These are phyloP conservation scores for Pogonocichla stellata DNA, from an alignment of 2,113 vertebrate species.

Conservation along the genomic window DNA sequence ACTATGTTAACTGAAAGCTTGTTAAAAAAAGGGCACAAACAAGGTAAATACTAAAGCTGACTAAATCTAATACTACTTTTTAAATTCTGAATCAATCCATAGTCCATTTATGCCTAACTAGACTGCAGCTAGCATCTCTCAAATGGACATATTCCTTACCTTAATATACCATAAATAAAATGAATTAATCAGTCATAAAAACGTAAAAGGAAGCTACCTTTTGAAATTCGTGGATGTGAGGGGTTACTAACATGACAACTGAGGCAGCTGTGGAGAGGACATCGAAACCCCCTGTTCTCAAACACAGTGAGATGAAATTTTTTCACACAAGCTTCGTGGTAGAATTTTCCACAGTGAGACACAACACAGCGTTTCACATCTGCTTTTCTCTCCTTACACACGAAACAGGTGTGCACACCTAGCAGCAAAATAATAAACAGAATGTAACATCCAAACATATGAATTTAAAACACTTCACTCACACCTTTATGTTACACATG, in stretches of 20 bases:
- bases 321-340: constrained; percentile 90
- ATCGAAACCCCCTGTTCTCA: constrained; percentile 92
- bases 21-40: not conserved
- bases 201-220: constrained; percentile 77
- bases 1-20: not conserved
- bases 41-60: not conserved
- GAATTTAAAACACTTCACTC: not conserved
- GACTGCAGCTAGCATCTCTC: not conserved
- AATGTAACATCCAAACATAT: not conserved
- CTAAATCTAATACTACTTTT: not conserved
- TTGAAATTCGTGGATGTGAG: constrained; percentile 82
- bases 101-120: not conserved
- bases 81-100: not conserved
- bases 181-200: not conserved
- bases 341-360: constrained; percentile 92
- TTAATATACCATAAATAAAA: not conserved
- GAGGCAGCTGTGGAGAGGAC: constrained; percentile 92
- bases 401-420: constrained; percentile 91
- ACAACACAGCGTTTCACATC: constrained; percentile 88
- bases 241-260: constrained; percentile 88
- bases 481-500: not conserved
- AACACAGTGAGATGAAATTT: constrained; percentile 86
- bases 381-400: constrained; percentile 86
- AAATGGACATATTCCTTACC: not conserved
- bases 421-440: not conserved